Percentiles rank a stretch among this genome's conserved stretches.
phyloP scores from a whole-genome alignment of 2,888 invertebrate species.

The Caenorhabditis afra region DNA sequence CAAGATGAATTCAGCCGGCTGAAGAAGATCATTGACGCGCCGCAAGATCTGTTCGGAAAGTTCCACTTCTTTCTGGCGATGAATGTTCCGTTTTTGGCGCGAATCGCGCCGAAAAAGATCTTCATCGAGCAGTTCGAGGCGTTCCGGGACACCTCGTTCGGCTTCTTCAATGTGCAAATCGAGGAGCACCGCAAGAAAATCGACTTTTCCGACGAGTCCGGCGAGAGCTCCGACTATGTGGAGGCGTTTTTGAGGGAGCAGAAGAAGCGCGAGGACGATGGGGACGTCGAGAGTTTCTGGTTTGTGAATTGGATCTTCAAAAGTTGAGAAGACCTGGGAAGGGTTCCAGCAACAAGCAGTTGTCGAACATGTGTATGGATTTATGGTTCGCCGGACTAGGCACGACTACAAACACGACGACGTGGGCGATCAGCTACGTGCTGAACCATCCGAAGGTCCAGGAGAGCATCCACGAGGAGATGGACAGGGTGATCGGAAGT shows the following conservation, averaged over 20 bases:
- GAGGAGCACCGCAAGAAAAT: constrained; percentile 49
- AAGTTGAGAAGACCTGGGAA: too few relatives aligned
- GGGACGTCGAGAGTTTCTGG: constrained; percentile 27
- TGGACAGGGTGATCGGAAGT: constrained; percentile 59
- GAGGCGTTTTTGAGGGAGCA: constrained; percentile 61
- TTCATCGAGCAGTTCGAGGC: constrained; percentile 25
- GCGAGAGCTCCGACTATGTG: constrained; percentile 47
- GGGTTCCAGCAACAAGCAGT: constrained; percentile 12
- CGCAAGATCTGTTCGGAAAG: constrained; percentile 31
- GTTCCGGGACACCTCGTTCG: constrained; percentile 42
- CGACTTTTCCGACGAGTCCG: constrained; percentile 24
- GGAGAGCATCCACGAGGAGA: constrained; percentile 61
- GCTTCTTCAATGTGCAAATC: constrained; percentile 59
- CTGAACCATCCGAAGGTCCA: constrained; percentile 51
- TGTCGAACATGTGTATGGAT: constrained; percentile 31
- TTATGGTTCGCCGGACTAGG: constrained; percentile 44
- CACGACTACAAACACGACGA: constrained; percentile 15
- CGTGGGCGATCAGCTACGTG: constrained; percentile 37
- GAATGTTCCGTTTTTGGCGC: constrained; percentile 37
- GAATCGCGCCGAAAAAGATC: constrained; percentile 2
- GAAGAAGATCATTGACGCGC: constrained; percentile 46
- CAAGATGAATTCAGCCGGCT: constrained; percentile 45
- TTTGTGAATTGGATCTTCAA: too few relatives aligned
- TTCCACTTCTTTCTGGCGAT: constrained; percentile 31
- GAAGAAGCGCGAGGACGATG: constrained; percentile 38